Percentiles rank a stretch among this genome's conserved stretches.
phyloP scores from a whole-genome alignment of 2,888 invertebrate species.

The Agrochola lychnidis region DNA sequence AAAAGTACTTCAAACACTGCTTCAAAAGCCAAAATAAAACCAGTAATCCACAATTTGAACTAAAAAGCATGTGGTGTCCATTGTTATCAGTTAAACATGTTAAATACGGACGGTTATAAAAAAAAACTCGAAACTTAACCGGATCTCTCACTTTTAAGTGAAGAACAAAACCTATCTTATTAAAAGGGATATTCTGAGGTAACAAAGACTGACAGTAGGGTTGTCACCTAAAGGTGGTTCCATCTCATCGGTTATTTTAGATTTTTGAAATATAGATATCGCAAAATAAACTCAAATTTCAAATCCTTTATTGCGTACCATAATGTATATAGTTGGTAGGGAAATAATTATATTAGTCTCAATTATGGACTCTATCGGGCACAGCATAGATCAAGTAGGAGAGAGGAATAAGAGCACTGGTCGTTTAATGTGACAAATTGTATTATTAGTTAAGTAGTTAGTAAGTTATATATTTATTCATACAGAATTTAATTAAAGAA shows the following conservation, averaged over 20 bases:
- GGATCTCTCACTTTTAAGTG: slow-evolving; percentile 86
- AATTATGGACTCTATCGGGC: too few relatives aligned
- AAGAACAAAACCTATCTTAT: slow-evolving; percentile 80
- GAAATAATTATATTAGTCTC: too few relatives aligned
- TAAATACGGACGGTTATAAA: slow-evolving; percentile 56
- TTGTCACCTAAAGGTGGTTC: not conserved
- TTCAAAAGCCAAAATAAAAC: slow-evolving; percentile 10
- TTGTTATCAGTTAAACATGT: slow-evolving; percentile 54
- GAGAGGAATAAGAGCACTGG: too few relatives aligned
- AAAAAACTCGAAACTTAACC: slow-evolving; percentile 73
- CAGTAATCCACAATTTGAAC: slow-evolving; percentile 43
- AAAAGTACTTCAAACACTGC: not conserved
- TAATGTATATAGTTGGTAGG: too few relatives aligned
- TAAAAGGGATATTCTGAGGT: slow-evolving; percentile 73
- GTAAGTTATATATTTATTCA: too few relatives aligned
- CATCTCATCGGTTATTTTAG: not conserved
- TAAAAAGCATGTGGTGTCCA: slow-evolving; percentile 55
- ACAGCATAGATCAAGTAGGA: too few relatives aligned
- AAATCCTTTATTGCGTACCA: too few relatives aligned
- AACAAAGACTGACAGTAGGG: slow-evolving; percentile 71
- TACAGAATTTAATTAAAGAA: too few relatives aligned
- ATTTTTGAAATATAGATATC: not conserved
- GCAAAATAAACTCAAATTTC: not conserved
- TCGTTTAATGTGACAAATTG: too few relatives aligned
- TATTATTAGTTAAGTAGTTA: too few relatives aligned